These are phyloP conservation scores for Pachydiplax longipennis DNA, from an alignment of 2,888 invertebrate genomes.

Conservation along the genomic window DNA sequence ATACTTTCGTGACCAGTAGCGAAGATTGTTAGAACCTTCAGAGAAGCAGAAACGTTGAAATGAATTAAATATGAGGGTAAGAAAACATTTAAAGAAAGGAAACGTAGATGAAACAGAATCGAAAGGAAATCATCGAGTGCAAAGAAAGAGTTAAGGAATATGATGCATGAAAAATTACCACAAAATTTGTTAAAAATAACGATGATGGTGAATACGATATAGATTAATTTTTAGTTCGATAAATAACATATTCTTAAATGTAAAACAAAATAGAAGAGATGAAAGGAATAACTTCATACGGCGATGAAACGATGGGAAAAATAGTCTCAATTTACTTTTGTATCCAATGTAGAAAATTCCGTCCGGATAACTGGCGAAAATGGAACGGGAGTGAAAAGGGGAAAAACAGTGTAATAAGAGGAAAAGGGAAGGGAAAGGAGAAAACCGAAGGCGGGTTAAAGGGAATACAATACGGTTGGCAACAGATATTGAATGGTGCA, in stretches of 20 bases:
- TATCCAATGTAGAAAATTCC: background rate
- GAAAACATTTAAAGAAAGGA: background rate
- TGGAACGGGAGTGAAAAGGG: background rate
- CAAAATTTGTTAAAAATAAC: too few relatives aligned
- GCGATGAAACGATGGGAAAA: background rate
- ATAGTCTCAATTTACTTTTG: background rate
- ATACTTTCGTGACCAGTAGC: too few relatives aligned
- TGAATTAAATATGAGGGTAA: too few relatives aligned
- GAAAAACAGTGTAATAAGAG: background rate
- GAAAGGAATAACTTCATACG: background rate
- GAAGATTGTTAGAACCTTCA: too few relatives aligned
- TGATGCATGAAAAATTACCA: too few relatives aligned
- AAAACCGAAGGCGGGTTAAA: background rate
- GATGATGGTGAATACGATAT: too few relatives aligned
- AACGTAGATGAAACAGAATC: background rate
- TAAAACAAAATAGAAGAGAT: background rate
- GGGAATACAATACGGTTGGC: constrained; percentile 30
- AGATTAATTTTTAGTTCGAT: too few relatives aligned
- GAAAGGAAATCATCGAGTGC: background rate
- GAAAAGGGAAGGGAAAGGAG: background rate
- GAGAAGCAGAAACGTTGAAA: too few relatives aligned
- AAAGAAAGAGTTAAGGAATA: background rate
- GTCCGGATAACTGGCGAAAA: background rate
- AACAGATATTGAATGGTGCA: constrained; percentile 45
- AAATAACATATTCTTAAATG: too few relatives aligned